Evolutionary conservation across 2,888 invertebrate genomes (phyloP), one percentile per base, ranked within the genome.

Genomic region (Amiota mariae): DNA sequence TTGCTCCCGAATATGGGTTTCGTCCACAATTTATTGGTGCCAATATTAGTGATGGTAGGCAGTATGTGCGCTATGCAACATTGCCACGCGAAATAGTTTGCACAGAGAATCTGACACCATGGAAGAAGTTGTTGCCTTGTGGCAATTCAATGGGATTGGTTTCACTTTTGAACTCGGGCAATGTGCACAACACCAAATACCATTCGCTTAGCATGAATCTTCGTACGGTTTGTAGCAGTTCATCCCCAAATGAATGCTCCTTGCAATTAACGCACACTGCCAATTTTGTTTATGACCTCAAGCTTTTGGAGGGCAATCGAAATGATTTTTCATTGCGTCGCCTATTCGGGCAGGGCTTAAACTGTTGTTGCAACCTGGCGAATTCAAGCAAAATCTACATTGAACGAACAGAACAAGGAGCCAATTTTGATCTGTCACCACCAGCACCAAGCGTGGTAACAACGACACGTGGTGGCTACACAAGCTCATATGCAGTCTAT

Each of bases 21-120:
- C 92, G 94, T 82, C 98, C 97, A 0, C 80, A 90, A 85, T 88
- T 87, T 73, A 86, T 85, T 68, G 90, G 92, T 77, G 1, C 61
- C 13, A 49, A 47, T 10, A 2, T 8, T 18, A 61, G 72, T 0
- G 94, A 97, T 1, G 36, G 4, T 6, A 36, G 36, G 36, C 72
- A 77, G 89, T 80, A 77, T 92, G 85, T 92, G 90, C 82, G 96
- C 82, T 98, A 98, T 91, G 95, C 98, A 0, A 94, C 96, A n/a
- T 89, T 99, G 76, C 98, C 99, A 0, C 92, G 97, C 78, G 99
- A 99, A 92, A 96, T 97, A 82, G 97, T 98, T 4, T 99, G 99
- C 88, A 99, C 99, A 0, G 99, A 99, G 91, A 99, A 99, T 91
- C 91, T 99, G 82, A 99, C 99, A 13, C 99, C 99, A 0, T 99